Conservation (phyloP, 2,113 vertebrate species). For the Dasyurus viverrinus region DNA sequence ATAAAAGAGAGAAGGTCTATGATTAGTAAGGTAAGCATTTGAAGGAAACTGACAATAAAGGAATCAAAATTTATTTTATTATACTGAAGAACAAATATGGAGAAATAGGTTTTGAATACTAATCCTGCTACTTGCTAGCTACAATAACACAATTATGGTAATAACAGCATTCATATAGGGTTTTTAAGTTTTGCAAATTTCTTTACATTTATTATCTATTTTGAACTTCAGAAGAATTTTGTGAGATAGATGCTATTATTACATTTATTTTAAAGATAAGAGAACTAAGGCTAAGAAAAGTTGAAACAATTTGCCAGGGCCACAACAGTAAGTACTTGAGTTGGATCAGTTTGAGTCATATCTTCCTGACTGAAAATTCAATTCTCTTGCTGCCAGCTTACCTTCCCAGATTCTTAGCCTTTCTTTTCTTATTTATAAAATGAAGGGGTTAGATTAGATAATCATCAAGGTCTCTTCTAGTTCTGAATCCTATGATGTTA, state of each 20-base stretch:
- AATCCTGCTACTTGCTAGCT: background rate
- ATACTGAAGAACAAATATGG: background rate
- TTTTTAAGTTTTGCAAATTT: background rate
- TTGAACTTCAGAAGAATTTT: background rate
- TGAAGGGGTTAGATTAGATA: background rate
- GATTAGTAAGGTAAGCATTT: background rate
- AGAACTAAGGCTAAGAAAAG: background rate
- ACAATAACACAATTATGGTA: background rate
- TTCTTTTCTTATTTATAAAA: background rate
- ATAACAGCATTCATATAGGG: background rate
- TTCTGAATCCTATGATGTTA: background rate
- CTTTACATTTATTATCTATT: background rate
- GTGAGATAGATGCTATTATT: background rate
- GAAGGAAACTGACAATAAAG: background rate
- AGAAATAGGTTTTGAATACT: background rate
- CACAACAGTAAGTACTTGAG: background rate
- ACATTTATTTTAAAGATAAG: background rate
- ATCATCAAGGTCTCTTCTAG: background rate
- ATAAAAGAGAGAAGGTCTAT: background rate
- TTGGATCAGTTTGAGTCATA: background rate
- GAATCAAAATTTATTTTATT: background rate
- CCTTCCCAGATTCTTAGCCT: background rate
- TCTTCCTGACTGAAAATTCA: background rate
- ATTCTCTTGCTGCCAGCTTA: background rate
- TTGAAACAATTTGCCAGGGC: background rate